A percentile compares a stretch with the other conserved stretches of the same genome.
phyloP scores from a whole-genome alignment of 2,888 invertebrate genomes.

The Drosophila tripunctata region DNA sequence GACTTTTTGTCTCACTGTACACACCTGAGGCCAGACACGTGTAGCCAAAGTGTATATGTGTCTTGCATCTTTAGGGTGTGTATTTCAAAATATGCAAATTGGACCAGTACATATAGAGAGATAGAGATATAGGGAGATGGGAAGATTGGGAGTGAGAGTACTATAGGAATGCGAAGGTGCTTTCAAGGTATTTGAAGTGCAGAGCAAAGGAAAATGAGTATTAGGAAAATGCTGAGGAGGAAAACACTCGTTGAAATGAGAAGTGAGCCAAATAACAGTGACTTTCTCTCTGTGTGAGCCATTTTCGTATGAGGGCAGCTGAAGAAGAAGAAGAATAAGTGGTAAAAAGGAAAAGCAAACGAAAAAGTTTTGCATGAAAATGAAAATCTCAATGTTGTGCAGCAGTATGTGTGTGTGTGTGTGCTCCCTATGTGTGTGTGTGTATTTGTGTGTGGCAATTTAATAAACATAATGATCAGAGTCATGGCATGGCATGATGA shows the following conservation, averaged over 20 bases:
- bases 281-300: slow-evolving; percentile 39
- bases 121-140: neutral
- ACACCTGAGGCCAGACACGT: slow-evolving; percentile 40
- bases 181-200: slow-evolving; percentile 22
- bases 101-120: slow-evolving; percentile 14
- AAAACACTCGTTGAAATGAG: slow-evolving; percentile 9
- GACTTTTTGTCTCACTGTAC: slow-evolving; percentile 45
- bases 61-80: slow-evolving; percentile 22
- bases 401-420: slow-evolving; percentile 25
- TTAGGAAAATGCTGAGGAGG: too few relatives aligned
- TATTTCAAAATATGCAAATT: slow-evolving; percentile 63
- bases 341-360: slow-evolving; percentile 25
- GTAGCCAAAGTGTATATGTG: slow-evolving; percentile 13
- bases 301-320: slow-evolving; percentile 2
- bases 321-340: slow-evolving; percentile 16
- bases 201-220: neutral
- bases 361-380: slow-evolving; percentile 52
- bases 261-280: slow-evolving; percentile 38
- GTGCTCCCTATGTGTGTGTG: slow-evolving; percentile 10
- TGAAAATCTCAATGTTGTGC: slow-evolving; percentile 53
- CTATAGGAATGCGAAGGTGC: neutral
- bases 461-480: slow-evolving; percentile 68
- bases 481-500: slow-evolving; percentile 13
- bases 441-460: slow-evolving; percentile 53
- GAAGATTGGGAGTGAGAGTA: neutral